Conservation (phyloP, 2,888 invertebrate species). For the Antitype chi region DNA sequence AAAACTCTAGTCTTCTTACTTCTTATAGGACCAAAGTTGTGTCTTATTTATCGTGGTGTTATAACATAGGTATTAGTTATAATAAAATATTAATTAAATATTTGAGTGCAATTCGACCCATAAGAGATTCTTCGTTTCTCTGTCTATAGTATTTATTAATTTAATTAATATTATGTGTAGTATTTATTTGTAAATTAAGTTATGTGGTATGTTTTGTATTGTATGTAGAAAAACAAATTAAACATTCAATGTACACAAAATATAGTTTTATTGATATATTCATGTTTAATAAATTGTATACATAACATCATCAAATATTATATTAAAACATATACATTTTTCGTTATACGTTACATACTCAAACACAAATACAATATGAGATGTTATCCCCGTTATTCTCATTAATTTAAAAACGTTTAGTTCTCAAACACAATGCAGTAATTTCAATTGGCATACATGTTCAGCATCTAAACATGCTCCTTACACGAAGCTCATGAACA, state of each 20-base stretch:
- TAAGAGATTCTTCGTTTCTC: constrained; percentile 16
- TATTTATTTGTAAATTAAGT: constrained; percentile 46
- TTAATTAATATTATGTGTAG: constrained; percentile 3
- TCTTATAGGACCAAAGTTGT: constrained; percentile 72
- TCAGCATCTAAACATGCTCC: constrained; percentile 80
- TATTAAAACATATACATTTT: constrained; percentile 90
- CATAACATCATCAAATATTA: constrained; percentile 91
- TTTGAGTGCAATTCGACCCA: constrained; percentile 38
- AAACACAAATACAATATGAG: constrained; percentile 91
- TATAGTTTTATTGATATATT: constrained; percentile 91
- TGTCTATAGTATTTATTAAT: constrained; percentile 12
- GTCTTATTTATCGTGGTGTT: constrained; percentile 53
- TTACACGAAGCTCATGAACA: constrained; percentile 83
- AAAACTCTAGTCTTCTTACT: constrained; percentile 84
- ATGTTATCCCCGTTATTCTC: constrained; percentile 88
- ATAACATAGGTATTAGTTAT: constrained; percentile 33
- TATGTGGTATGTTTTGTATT: constrained; percentile 69
- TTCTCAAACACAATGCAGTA: constrained; percentile 81
- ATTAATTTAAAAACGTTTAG: constrained; percentile 85
- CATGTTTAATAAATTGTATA: constrained; percentile 91
- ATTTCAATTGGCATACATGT: constrained; percentile 82
- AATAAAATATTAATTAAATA: constrained; percentile 16
- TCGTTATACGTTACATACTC: constrained; percentile 90
- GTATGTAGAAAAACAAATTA: constrained; percentile 81
- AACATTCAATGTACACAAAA: constrained; percentile 89